Base-by-base conservation (phyloP, 1,140 invertebrate genomes). In the Sycophila sp. region DNA sequence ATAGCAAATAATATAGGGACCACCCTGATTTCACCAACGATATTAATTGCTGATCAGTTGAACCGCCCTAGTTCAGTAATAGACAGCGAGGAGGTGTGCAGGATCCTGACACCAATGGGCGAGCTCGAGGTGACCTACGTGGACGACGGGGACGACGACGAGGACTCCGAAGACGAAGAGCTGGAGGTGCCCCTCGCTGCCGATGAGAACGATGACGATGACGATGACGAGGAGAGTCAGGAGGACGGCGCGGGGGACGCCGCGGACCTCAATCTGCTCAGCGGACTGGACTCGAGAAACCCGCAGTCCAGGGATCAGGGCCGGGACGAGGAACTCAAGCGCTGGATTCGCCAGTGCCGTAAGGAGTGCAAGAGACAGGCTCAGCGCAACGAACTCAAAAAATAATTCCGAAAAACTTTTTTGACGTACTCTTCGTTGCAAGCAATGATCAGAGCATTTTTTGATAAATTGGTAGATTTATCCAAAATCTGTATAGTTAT, bases 281-380 rank as follows among this genome's bases (percentile, higher is more conserved):
- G n/a, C n/a, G 62, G 56, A 4, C 5, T 70, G 19, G 26, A 45
- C 30, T 22, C 26, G n/a, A 26, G 17, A 15, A 17, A 17, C 8
- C 19, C 24, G 30, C 2, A 49, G n/a, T 30, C 40, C 19, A n/a
- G 24, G 24, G 28, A 32, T 15, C 26, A 51, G 26, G 53, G 45
- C 15, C 10, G 36, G 5, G 36, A 76, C 2, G 49, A 6, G n/a
- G 78, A 79, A 7, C 13, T 80, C 2, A 74, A 68, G 65, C 69
- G 55, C 2, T 80, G 78, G 78, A 74, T 80, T 0, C 49, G 58
- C n/a, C 72, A 55, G 11, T 79, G 78, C 28, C 60, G 71, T 4
- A 15, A 38, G 13, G 71, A 78, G 26, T 79, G 69, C 22, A 11
- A 22, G 42, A 47, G 42, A 22, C 36, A 47, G 13, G 67, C 47